Conservation (phyloP, 2,113 vertebrate species). For the Psittacula cyanocephala region DNA sequence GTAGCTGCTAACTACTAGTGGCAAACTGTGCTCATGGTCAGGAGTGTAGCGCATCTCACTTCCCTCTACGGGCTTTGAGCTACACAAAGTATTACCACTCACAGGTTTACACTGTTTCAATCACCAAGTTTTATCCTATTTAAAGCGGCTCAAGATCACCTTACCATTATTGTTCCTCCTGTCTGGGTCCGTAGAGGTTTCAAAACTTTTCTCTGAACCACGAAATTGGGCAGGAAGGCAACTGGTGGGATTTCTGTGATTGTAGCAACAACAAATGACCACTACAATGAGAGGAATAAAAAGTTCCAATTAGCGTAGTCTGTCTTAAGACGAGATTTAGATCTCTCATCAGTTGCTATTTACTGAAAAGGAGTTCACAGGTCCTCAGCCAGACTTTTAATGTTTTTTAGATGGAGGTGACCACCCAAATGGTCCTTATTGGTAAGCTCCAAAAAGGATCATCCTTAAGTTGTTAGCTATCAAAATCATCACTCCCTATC, state of each 20-base stretch:
- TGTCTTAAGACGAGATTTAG: background rate
- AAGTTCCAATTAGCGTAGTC: background rate
- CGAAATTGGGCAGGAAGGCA: constrained; percentile 90
- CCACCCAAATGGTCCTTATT: background rate
- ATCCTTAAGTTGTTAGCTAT: background rate
- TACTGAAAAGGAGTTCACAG: background rate
- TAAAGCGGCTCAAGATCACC: background rate
- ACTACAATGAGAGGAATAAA: constrained; percentile 70
- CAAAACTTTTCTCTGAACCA: constrained; percentile 93
- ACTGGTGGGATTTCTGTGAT: constrained; percentile 97
- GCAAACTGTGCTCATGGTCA: background rate
- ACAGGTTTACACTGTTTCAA: background rate
- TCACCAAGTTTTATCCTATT: background rate
- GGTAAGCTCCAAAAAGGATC: background rate
- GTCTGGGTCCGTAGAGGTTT: constrained; percentile 91
- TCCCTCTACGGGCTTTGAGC: background rate
- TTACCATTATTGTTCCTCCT: constrained; percentile 96
- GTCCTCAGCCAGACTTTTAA: background rate
- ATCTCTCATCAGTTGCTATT: background rate
- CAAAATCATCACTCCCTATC: background rate
- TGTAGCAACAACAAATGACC: constrained; percentile 91
- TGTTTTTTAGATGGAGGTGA: background rate
- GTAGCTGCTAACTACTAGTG: background rate
- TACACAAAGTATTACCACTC: background rate
- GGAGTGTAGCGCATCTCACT: background rate